Evolutionary conservation across 2,888 invertebrate species (phyloP), one percentile per base, ranked within the genome.

Genomic region (Sesamia inferens): DNA sequence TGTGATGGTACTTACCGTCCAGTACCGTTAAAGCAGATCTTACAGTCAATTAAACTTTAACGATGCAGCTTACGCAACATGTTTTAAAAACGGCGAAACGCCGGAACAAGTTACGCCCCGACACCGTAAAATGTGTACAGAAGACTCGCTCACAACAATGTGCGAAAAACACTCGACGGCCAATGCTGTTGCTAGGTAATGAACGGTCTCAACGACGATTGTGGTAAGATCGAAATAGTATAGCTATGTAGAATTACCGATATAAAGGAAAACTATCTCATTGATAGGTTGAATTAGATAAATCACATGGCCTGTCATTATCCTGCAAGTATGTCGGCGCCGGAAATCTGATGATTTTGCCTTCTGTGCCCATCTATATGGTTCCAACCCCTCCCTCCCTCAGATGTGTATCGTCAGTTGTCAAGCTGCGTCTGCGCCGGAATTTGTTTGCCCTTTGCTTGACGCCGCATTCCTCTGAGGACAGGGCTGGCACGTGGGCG

Each of bases 401-500:
- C 89, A 88, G 89, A 90, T 91, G 90, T 90, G 85, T 80, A 79
- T 81, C 87, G 89, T 88, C 84, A 87, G 84, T 85, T 88, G 83
- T 87, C 87, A 88, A 87, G 87, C 82, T 89, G 89, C 90, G 90
- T 87, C 82, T 67, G 89, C 92, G 90, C 89, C 89, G 89, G 92
- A 90, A 92, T 92, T 89, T 86, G 90, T 90, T 90, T 90, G 90
- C 90, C 90, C 90, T 91, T 88, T 88, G 83, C 89, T 89, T 89
- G 88, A 87, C 78, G 84, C 83, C 80, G 88, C 89, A 90, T 92
- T 91, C 91, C 89, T 90, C 86, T 86, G 85, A 82, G 83, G 70
- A 77, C 54, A 79, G 78, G 88, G 88, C 86, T 90, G 88, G 76
- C 82, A 73, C 77, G 80, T 83, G 76, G 79, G 79, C 62, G 71